Base-by-base conservation (phyloP, 1,140 invertebrate species). In the Drosophila pruinosa region DNA sequence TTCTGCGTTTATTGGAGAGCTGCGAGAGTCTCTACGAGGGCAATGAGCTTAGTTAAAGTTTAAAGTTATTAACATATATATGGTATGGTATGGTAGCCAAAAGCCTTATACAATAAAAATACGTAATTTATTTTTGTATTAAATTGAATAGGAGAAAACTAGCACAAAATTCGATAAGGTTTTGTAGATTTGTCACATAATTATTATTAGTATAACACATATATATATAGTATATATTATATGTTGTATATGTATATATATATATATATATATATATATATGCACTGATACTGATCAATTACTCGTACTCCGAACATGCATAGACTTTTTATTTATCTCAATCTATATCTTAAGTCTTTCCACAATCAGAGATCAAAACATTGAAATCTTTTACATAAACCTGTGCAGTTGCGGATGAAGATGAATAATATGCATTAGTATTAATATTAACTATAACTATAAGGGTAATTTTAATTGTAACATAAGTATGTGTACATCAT, bases 21-120 rank as follows among this genome's bases (percentile, higher is more conserved):
- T 97, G 96, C 91, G 96, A 97, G 89, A 95, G 95, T 77, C 92
- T 97, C 70, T 97, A 97, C 92, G 96, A 97, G 92, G 95, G 95
- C 4, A 96, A 95, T 91, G 94, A 95, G 79, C 93, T 94, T 85
- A 95, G 94, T 90, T 94, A 90, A 81, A 72, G 54, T 57, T 48
- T 41, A 31, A n/a, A 50, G 26, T 19, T 47, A 70, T 61, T 45
- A 45, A 34, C n/a, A 21, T 47, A 39, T 48, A 38, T 52, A 67
- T 53, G 53, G 15, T 58, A 39, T 17, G 38, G 14, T 41, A 24
- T 57, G 22, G 41, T 28, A 54, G 70, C 38, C 53, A 75, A 54
- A 80, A 56, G 61, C 67, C 67, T 70, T 70, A 70, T 75, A 82
- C 81, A 86, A 88, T 78, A 82, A 86, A 86, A 82, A 82, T 86